Conservation (phyloP, 2,888 invertebrate genomes). For the Norana najaformis region DNA sequence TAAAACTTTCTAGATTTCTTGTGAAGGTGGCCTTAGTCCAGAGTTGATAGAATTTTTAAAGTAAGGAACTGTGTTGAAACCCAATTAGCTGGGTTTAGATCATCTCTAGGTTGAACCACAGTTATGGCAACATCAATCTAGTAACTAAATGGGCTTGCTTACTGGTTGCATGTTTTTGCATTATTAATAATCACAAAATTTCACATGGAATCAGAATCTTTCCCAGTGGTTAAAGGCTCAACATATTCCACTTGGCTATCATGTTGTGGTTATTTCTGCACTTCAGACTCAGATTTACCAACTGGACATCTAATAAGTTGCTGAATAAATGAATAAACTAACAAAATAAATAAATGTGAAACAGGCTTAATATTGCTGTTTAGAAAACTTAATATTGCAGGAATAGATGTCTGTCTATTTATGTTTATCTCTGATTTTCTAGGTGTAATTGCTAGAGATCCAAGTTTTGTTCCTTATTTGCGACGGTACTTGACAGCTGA, state of each 20-base stretch:
- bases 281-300: background rate
- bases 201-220: background rate
- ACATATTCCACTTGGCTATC: background rate
- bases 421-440: conserved; percentile 29
- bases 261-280: background rate
- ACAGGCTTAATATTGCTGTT: background rate
- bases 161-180: background rate
- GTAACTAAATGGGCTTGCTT: background rate
- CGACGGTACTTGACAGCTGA: conserved; percentile 60
- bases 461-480: conserved; percentile 61
- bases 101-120: background rate
- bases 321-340: no score
- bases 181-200: background rate
- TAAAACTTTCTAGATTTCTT: background rate
- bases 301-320: background rate
- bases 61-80: background rate
- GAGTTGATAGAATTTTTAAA: background rate
- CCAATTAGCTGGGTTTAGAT: no score
- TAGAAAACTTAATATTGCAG: background rate
- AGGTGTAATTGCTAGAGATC: conserved; percentile 64
- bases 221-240: background rate
- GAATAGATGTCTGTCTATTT: background rate
- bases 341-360: background rate
- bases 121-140: no score
- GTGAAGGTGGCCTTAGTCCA: background rate